Conservation (phyloP, 2,888 invertebrate genomes). For the Deilephila elpenor region DNA sequence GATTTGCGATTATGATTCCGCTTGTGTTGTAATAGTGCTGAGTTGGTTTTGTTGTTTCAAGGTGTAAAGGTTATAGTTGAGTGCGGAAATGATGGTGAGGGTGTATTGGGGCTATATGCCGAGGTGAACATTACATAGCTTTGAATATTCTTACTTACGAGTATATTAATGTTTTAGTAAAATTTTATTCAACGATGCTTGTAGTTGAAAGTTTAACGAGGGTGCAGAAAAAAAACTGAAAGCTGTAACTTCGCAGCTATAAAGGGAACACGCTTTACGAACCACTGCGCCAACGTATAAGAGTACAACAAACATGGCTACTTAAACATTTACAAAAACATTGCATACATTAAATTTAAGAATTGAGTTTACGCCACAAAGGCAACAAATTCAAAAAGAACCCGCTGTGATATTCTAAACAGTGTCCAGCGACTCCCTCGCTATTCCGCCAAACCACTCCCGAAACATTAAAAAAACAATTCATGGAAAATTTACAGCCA, state of each 20-base stretch:
- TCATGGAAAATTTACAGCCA: conserved; percentile 23
- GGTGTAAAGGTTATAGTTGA: background rate
- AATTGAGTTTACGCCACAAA: background rate
- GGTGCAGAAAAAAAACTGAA: too few relatives aligned
- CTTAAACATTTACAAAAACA: background rate
- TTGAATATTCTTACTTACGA: too few relatives aligned
- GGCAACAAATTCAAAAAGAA: conserved; percentile 2
- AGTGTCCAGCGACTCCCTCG: conserved; percentile 19
- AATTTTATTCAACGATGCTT: too few relatives aligned
- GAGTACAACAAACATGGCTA: background rate
- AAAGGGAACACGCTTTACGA: too few relatives aligned
- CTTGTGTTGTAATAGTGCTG: background rate
- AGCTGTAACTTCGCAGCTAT: too few relatives aligned
- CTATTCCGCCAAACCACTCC: conserved; percentile 17
- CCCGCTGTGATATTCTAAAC: background rate
- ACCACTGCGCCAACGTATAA: too few relatives aligned
- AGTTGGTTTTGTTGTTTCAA: background rate
- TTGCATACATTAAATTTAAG: background rate
- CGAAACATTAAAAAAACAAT: conserved; percentile 24
- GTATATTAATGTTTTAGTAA: too few relatives aligned
- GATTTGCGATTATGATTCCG: conserved; percentile 21
- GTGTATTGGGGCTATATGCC: too few relatives aligned
- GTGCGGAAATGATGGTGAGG: background rate
- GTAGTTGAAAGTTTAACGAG: too few relatives aligned
- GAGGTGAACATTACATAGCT: too few relatives aligned